These are phyloP conservation scores for Hyla sarda DNA, from an alignment of 2,113 vertebrate genomes.

Conservation along the genomic window DNA sequence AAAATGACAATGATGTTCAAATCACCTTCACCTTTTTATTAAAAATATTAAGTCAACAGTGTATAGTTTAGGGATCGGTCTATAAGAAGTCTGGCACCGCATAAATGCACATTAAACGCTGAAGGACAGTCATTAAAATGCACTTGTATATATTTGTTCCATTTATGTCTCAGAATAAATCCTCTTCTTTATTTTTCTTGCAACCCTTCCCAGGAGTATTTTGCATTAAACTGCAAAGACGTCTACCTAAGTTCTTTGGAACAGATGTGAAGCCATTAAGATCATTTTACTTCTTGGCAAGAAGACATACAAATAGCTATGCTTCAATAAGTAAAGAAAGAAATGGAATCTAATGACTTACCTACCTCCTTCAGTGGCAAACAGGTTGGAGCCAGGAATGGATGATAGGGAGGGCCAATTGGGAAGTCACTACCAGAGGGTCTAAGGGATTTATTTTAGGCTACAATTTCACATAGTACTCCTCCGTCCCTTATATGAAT, in stretches of 20 bases:
- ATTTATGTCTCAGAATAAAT: background rate
- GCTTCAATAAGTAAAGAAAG: background rate
- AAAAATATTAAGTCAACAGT: background rate
- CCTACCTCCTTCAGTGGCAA: background rate
- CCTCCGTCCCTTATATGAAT: too few relatives aligned
- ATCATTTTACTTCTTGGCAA: constrained; percentile 8
- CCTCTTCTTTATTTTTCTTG: background rate
- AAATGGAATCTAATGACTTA: background rate
- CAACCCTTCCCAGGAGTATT: constrained; percentile 1
- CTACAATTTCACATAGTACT: too few relatives aligned
- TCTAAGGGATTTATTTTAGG: too few relatives aligned
- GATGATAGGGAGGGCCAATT: background rate
- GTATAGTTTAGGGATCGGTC: background rate
- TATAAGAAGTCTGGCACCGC: background rate
- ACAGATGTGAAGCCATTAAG: constrained; percentile 21
- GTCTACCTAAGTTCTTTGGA: background rate
- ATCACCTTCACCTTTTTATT: background rate
- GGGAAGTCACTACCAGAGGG: too few relatives aligned
- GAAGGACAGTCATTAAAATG: background rate
- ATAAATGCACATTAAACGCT: background rate
- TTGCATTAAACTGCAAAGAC: constrained; percentile 4
- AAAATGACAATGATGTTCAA: background rate
- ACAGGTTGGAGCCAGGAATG: background rate
- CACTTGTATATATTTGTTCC: background rate
- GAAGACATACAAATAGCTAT: background rate